Evolutionary conservation across 2,113 vertebrate genomes (phyloP).

Genomic region (Paralichthys olivaceus): DNA sequence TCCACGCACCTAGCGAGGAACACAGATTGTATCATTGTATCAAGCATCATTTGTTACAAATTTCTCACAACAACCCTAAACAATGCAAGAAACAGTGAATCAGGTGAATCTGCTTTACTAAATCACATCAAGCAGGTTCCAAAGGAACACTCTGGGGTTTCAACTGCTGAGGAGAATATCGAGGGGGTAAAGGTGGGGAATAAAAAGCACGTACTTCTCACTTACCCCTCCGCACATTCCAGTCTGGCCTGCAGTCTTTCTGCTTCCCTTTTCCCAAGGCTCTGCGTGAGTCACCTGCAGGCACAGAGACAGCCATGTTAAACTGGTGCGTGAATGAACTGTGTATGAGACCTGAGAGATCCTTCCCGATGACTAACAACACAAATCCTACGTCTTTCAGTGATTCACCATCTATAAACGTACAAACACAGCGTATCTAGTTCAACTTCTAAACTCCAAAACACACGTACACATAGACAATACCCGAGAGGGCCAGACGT

Average conservation of each 20-base stretch:
- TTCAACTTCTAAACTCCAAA: background rate
- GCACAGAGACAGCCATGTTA: background rate
- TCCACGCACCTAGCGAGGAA: slow-evolving; percentile 89
- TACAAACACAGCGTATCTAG: too few species aligned
- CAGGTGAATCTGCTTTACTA: background rate
- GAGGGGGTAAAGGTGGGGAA: slow-evolving; percentile 62
- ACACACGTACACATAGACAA: too few species aligned
- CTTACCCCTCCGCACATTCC: slow-evolving; percentile 99
- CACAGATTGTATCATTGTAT: background rate
- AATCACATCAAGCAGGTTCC: background rate
- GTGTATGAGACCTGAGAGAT: background rate
- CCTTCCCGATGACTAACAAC: background rate
- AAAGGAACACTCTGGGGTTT: background rate
- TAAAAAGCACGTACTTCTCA: slow-evolving; percentile 98
- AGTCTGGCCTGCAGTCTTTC: slow-evolving; percentile 98
- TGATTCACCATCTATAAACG: background rate
- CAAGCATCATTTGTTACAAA: background rate
- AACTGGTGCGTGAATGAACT: background rate
- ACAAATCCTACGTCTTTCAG: background rate
- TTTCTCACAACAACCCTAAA: background rate
- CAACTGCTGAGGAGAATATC: too few species aligned
- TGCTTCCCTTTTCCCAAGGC: slow-evolving; percentile 98
- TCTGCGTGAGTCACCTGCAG: slow-evolving; percentile 93
- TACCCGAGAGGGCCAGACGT: too few species aligned
- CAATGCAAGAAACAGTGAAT: background rate